phyloP scores from a whole-genome alignment of 1,140 invertebrate species.

The Spodoptera frugiperda region DNA sequence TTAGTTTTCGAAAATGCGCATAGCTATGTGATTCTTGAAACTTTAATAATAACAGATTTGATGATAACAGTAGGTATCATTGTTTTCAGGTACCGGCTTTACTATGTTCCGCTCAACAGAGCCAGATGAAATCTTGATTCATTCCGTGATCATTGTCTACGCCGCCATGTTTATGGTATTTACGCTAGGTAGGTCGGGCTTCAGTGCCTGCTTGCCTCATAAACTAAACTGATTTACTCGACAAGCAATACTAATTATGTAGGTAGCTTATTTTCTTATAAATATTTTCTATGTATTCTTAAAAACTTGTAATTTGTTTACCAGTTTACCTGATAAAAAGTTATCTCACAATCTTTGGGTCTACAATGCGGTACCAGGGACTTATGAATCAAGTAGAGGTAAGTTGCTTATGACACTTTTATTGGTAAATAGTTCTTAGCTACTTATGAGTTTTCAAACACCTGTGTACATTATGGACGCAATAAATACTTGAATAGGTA shows the following conservation, averaged over 20 bases:
- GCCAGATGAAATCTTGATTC: slow-evolving; percentile 55
- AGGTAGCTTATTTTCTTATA: too few relatives aligned
- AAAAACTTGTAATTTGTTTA: slow-evolving; percentile 10
- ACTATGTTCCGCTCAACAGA: slow-evolving; percentile 50
- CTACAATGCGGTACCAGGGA: slow-evolving; percentile 57
- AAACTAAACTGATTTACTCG: too few relatives aligned
- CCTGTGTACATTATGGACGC: too few relatives aligned
- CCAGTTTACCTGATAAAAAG: slow-evolving; percentile 62
- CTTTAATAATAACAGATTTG: too few relatives aligned
- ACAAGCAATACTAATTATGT: too few relatives aligned
- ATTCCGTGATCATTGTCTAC: slow-evolving; percentile 53
- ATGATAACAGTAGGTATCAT: neutral
- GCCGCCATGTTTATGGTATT: slow-evolving; percentile 54
- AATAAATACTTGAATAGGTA: too few relatives aligned
- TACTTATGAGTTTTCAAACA: too few relatives aligned
- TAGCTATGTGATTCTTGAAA: too few relatives aligned
- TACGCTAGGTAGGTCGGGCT: slow-evolving; percentile 49
- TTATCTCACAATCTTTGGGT: slow-evolving; percentile 58
- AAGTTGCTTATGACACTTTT: slow-evolving; percentile 19
- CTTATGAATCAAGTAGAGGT: slow-evolving; percentile 70
- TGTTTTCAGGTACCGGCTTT: slow-evolving; percentile 53
- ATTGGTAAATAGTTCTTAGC: neutral
- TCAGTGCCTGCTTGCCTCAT: too few relatives aligned
- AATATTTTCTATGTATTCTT: neutral
- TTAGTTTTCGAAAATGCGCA: too few relatives aligned